These are phyloP conservation scores for Ornithoptera alexandrae DNA, from an alignment of 2,888 invertebrate genomes.

Conservation along the genomic window DNA sequence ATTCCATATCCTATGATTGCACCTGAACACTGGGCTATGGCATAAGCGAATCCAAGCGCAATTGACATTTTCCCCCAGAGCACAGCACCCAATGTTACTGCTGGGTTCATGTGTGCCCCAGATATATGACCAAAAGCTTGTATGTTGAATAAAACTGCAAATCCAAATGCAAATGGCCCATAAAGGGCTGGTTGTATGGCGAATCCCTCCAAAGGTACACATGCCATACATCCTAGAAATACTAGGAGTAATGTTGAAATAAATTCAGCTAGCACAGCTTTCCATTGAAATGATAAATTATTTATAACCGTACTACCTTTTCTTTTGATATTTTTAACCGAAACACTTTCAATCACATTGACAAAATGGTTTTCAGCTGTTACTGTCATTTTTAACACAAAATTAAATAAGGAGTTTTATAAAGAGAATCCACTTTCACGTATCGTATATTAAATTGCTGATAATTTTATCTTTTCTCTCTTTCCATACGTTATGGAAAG, in stretches of 20 bases:
- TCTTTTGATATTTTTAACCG: slow-evolving; percentile 10
- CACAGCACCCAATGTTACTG: slow-evolving; percentile 83
- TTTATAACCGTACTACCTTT: slow-evolving; percentile 5
- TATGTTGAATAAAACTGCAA: slow-evolving; percentile 82
- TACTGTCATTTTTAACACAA: slow-evolving; percentile 4
- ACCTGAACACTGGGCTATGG: slow-evolving; percentile 83
- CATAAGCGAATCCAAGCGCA: slow-evolving; percentile 80
- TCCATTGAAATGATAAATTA: slow-evolving; percentile 40
- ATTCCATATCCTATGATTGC: slow-evolving; percentile 85
- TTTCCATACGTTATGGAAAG: not conserved
- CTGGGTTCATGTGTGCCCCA: slow-evolving; percentile 86
- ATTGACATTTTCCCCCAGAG: slow-evolving; percentile 79
- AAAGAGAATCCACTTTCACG: not conserved
- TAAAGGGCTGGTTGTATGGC: slow-evolving; percentile 68
- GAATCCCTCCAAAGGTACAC: slow-evolving; percentile 69
- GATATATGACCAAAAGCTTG: slow-evolving; percentile 86
- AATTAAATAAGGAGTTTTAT: not conserved
- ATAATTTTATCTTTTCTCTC: not conserved
- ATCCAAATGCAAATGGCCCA: slow-evolving; percentile 80
- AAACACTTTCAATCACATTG: slow-evolving; percentile 20
- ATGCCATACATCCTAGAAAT: slow-evolving; percentile 87
- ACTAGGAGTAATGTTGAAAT: slow-evolving; percentile 83
- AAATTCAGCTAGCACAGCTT: slow-evolving; percentile 76
- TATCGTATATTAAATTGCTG: not conserved
- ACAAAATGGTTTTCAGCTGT: slow-evolving; percentile 14